Conservation (phyloP, 2,797 vertebrate species). For the Sebastes jordani region DNA sequence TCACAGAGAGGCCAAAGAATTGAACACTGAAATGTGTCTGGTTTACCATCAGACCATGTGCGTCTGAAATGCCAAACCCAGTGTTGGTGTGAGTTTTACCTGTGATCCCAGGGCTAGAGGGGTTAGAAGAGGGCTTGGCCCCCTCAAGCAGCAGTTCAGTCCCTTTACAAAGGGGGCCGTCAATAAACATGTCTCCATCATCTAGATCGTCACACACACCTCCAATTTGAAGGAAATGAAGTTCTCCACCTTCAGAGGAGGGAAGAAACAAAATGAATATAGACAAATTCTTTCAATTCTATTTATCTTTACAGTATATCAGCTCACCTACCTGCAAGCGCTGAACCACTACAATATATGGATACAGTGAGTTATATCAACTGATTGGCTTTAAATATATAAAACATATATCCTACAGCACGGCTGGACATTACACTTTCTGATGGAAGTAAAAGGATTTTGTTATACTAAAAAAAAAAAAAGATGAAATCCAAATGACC, state of each 20-base stretch:
- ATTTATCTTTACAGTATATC: not conserved
- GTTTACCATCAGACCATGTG: not conserved
- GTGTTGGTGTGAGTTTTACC: conserved; percentile 76
- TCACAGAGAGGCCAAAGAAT: not conserved
- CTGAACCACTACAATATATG: not conserved
- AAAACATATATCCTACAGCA: not conserved
- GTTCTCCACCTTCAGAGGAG: conserved; percentile 91
- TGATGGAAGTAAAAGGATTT: not conserved
- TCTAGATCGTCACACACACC: conserved; percentile 97
- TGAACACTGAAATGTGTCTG: not conserved
- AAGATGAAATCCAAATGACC: not conserved
- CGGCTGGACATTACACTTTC: not conserved
- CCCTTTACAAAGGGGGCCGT: conserved; percentile 95
- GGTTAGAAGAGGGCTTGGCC: conserved; percentile 92
- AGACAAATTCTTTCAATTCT: not conserved
- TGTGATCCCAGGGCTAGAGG: conserved; percentile 96
- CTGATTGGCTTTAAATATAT: not conserved
- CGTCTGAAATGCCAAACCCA: not conserved
- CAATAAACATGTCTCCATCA: conserved; percentile 97
- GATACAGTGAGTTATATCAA: not conserved
- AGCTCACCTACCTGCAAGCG: not conserved
- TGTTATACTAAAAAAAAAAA: no score
- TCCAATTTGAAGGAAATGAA: conserved; percentile 99
- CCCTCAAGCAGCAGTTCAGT: conserved; percentile 93
- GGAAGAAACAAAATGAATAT: not conserved